phyloP scores from a whole-genome alignment of 2,797 vertebrate genomes.

The Philypnodon macrostomus region DNA sequence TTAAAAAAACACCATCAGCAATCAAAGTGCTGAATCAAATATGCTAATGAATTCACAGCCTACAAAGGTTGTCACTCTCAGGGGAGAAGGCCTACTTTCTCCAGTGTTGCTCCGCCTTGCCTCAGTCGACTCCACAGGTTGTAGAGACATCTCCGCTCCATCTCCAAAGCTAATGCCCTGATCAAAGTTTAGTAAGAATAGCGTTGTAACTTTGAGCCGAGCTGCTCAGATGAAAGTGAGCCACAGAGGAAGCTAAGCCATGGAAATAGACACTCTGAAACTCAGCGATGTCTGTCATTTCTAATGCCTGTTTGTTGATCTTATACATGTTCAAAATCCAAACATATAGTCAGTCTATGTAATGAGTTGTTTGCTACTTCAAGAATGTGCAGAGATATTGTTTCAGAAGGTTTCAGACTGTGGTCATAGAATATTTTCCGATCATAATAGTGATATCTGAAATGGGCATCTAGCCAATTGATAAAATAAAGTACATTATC shows the following conservation, averaged over 20 bases:
- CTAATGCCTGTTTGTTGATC: background rate
- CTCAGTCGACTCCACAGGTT: constrained; percentile 39
- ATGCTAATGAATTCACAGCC: constrained; percentile 4
- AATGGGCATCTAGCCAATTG: background rate
- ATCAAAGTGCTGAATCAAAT: constrained; percentile 2
- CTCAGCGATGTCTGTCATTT: constrained; percentile 13
- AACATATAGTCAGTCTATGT: background rate
- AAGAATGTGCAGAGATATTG: background rate
- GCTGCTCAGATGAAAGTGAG: constrained; percentile 42
- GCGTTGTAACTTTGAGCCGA: constrained; percentile 47
- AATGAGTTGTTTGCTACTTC: background rate
- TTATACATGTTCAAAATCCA: background rate
- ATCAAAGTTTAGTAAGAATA: constrained; percentile 64
- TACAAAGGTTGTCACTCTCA: constrained; percentile 24
- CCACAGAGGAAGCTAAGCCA: constrained; percentile 28
- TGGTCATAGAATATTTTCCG: too few relatives aligned
- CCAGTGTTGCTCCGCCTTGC: constrained; percentile 27
- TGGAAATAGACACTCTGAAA: constrained; percentile 12
- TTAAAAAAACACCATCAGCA: too few relatives aligned
- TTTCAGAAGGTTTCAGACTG: too few relatives aligned
- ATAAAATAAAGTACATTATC: too few relatives aligned
- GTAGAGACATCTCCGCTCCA: constrained; percentile 36
- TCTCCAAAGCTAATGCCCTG: constrained; percentile 42
- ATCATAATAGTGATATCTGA: too few relatives aligned
- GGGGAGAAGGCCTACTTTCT: constrained; percentile 60